phyloP scores from a whole-genome alignment of 2,888 invertebrate species.

The Hypena proboscidalis region DNA sequence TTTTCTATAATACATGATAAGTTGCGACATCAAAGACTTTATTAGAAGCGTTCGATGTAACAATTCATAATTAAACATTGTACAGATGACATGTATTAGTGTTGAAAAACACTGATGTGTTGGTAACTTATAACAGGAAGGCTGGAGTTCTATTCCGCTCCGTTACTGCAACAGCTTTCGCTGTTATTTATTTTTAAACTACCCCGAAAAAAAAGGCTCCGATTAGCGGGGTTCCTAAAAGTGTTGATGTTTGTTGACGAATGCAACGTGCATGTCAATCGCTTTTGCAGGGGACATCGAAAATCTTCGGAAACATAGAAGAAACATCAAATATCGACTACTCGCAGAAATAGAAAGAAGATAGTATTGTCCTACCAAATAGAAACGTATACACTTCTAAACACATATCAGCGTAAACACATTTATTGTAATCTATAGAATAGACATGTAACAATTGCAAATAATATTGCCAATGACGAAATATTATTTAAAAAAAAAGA shows the following conservation, averaged over 20 bases:
- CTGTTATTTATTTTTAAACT: too few species aligned
- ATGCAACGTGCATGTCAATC: constrained; percentile 57
- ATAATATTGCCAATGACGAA: constrained; percentile 25
- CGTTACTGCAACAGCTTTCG: too few species aligned
- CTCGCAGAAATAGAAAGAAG: constrained; percentile 49
- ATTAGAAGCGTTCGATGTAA: too few species aligned
- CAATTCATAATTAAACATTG: too few species aligned
- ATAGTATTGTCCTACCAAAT: constrained; percentile 40
- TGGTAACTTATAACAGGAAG: too few species aligned
- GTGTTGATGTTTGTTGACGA: constrained; percentile 18
- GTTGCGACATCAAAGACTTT: too few species aligned
- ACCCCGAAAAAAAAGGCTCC: too few species aligned
- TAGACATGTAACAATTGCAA: constrained; percentile 22
- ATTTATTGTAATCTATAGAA: constrained; percentile 31
- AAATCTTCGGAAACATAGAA: constrained; percentile 56
- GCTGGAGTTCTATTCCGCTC: too few species aligned
- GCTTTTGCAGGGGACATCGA: constrained; percentile 51
- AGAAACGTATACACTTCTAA: constrained; percentile 32
- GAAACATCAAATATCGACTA: constrained; percentile 58
- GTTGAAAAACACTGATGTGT: too few species aligned
- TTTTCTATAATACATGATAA: too few species aligned
- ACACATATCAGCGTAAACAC: constrained; percentile 41
- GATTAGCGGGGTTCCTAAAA: too few species aligned
- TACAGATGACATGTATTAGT: too few species aligned
- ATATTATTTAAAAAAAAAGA: neutral